Conservation (phyloP, 1,140 invertebrate species). For the Linepithema humile region DNA sequence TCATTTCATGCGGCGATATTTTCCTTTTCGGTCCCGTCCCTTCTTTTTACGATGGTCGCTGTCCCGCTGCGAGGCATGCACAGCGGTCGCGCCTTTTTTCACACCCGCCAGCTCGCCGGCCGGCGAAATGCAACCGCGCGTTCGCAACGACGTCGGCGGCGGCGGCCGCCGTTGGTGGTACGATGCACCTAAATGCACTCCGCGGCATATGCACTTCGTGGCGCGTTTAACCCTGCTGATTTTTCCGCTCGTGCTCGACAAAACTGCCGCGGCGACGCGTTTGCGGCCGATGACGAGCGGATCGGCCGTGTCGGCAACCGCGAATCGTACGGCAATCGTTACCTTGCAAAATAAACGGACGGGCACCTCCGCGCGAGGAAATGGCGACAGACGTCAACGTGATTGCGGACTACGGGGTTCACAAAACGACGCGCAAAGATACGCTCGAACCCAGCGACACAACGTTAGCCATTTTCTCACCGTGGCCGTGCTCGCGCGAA, state of each 20-base stretch:
- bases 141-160: slow-evolving; percentile 40
- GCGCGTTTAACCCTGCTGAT: slow-evolving; percentile 14
- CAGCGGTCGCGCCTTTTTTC: slow-evolving; percentile 18
- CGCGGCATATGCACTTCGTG: slow-evolving; percentile 25
- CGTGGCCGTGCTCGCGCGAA: slow-evolving; percentile 75
- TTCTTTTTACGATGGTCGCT: neutral
- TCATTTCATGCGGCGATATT: neutral
- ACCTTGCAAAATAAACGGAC: slow-evolving; percentile 76
- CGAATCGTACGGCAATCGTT: slow-evolving; percentile 35
- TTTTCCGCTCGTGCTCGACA: slow-evolving; percentile 21
- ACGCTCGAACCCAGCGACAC: slow-evolving; percentile 83
- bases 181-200: slow-evolving; percentile 70
- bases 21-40: neutral
- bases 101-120: slow-evolving; percentile 61
- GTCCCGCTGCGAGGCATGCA: neutral
- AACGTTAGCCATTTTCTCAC: slow-evolving; percentile 84
- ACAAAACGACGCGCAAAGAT: slow-evolving; percentile 91
- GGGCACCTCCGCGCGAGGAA: slow-evolving; percentile 82
- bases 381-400: slow-evolving; percentile 92
- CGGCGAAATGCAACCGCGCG: slow-evolving; percentile 63
- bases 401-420: slow-evolving; percentile 90
- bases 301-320: neutral
- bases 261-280: neutral
- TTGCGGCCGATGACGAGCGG: neutral
- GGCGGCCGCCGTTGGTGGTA: slow-evolving; percentile 1